Evolutionary conservation across 2,797 vertebrate species (phyloP), one percentile per base, ranked within the genome.

Genomic region (Platalea minor): DNA sequence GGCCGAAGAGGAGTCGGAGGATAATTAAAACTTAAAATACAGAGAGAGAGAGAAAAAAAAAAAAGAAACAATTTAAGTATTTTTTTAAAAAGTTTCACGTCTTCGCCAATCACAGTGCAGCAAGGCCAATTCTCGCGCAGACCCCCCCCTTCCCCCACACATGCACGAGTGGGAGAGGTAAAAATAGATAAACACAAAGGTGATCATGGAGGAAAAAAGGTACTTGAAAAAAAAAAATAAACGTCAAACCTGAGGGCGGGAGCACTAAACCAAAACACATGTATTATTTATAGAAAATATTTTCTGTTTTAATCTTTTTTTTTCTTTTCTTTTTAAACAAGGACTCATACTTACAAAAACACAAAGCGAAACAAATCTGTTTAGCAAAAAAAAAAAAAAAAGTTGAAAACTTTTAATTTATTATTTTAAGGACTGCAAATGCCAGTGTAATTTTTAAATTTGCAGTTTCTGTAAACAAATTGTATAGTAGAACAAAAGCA

Each of bases 251-350:
- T 98, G 98, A 98, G 97, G 97, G 98, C 98, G 97, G 98, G 98
- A 98, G 98, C 98, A 99, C 98, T 98, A 98, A 98, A 98, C 98
- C 97, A 98, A 98, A 98, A 99, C 97, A 98, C 98, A 96, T 98
- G 98, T 99, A 98, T 99, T 99, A 99, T 99, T 99, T 99, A 99
- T 99, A 99, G 99, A 99, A 99, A 99, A 99, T 99, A 99, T 99
- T 99, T 99, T 99, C 97, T 99, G 98, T 99, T 99, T 99, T 99
- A 99, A 99, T 99, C 98, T 98, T 98, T 98, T 98, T 41, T 53
- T 29, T 74, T 72, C 98, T 98, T 98, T 99, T 99, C 98, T 99
- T 99, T 99, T 99, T 98, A 99, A 99, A 98, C 85, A 35, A 98
- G 97, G 97, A 98, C 98, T 98, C 95, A 81, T 95, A 98, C 98